Evolutionary conservation across 2,113 vertebrate species (phyloP), one percentile per base, ranked within the genome.

Genomic region (Paradoxurus hermaphroditus): DNA sequence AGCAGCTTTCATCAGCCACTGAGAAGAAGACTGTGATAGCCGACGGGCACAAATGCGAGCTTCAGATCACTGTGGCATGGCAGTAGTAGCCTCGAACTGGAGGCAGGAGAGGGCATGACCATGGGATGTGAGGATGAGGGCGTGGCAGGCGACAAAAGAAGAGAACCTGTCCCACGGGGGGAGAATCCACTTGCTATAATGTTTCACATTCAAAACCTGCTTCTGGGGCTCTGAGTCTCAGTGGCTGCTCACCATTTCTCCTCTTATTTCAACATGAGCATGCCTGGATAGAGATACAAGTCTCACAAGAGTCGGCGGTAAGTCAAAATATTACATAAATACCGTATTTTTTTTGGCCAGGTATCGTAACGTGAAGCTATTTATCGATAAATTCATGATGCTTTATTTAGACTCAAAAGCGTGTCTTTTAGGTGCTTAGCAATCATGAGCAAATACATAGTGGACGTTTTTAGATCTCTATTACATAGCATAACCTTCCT

Each of bases 391-490:
- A 92, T 90, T 91, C 81, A 88, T 13, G 84, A 62, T 94, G 65
- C 85, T 97, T 96, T 94, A 84, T 88, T 93, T 78, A 90, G 97
- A 78, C 41, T 96, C 94, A 82, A 65, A 95, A 95, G 75, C 94
- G 51, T 85, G 72, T 25, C 93, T 49, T 96, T 65, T 39, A 91
- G 63, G 73, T 88, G 94, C 92, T 92, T 96, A 86, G 82, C 63
- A 91, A 94, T 86, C 84, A 85, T 81, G 91, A 83, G 92, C 90
- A 98, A 93, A 91, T 82, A 96, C 70, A 91, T 1, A 96, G 96
- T 96, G 85, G 97, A 96, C 96, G 98, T 97, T 97, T 97, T 96
- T 97, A 96, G 90, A 97, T 84, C 91, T 96, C 95, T 79, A 93
- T 93, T 89, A 91, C 82, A 95, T 16, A 53, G 86, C 7, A 79